phyloP scores from a whole-genome alignment of 2,113 vertebrate species.

The Centropristis striata region DNA sequence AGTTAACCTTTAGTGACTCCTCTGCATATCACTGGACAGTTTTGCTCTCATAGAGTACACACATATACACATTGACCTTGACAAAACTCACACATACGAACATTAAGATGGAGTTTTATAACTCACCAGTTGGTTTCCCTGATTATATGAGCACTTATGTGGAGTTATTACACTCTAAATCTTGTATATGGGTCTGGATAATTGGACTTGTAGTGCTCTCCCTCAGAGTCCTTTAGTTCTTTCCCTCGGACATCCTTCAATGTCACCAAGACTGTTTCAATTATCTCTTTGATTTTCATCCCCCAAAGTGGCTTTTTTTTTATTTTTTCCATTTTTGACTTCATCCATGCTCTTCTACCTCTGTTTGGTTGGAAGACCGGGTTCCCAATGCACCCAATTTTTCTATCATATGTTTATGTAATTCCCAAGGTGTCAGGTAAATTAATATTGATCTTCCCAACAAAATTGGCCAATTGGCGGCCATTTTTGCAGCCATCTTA shows the following conservation, averaged over 20 bases:
- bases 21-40: constrained; percentile 12
- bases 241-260: too few relatives aligned
- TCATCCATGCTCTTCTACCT: background rate
- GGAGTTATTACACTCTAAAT: background rate
- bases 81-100: constrained; percentile 7
- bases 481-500: too few relatives aligned
- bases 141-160: constrained; percentile 10
- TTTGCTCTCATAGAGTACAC: constrained; percentile 1
- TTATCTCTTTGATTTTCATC: background rate
- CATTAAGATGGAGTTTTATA: constrained; percentile 5
- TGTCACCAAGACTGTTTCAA: background rate
- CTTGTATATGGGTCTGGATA: background rate
- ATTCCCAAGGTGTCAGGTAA: too few relatives aligned
- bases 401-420: too few relatives aligned
- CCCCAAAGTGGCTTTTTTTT: background rate
- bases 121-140: constrained; percentile 1
- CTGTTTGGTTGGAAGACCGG: too few relatives aligned
- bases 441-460: too few relatives aligned
- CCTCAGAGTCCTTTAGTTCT: too few relatives aligned
- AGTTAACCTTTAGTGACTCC: constrained; percentile 38
- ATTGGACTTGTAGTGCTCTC: background rate
- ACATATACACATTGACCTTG: constrained; percentile 56
- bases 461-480: too few relatives aligned
- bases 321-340: too few relatives aligned
- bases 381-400: too few relatives aligned